These are phyloP conservation scores for Chromoteleia sp. DNA, from an alignment of 2,888 invertebrate species.

Conservation along the genomic window DNA sequence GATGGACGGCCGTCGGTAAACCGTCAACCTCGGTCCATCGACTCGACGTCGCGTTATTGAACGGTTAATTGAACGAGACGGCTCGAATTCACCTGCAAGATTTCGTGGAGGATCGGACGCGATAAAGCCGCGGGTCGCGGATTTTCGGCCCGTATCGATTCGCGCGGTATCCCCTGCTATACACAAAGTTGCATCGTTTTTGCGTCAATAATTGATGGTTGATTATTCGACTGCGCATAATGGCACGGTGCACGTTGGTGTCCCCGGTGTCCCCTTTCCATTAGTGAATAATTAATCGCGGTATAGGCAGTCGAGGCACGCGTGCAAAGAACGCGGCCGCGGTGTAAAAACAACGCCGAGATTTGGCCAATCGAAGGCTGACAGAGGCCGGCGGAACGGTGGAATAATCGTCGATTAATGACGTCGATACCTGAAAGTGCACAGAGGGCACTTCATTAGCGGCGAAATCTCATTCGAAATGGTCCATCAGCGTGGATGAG, in stretches of 20 bases:
- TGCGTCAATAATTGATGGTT: conserved; percentile 30
- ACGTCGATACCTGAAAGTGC: neutral
- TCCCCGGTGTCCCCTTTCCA: neutral
- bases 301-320: neutral
- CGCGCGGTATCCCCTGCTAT: neutral
- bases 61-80: conserved; percentile 26
- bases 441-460: too few species aligned
- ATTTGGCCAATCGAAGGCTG: conserved; percentile 8
- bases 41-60: neutral
- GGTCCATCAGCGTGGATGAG: neutral
- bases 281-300: conserved; percentile 18
- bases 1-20: neutral
- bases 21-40: neutral
- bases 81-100: conserved; percentile 1
- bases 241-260: too few species aligned
- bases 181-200: conserved; percentile 14
- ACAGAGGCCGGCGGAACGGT: neutral
- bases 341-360: conserved; percentile 18
- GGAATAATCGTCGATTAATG: conserved; percentile 25
- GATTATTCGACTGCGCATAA: too few species aligned
- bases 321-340: too few species aligned
- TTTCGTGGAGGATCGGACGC: conserved; percentile 1
- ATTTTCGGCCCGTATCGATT: conserved; percentile 6
- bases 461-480: conserved; percentile 2
- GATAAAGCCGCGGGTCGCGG: neutral